Evolutionary conservation across 2,888 invertebrate genomes (phyloP), one percentile per base, ranked within the genome.

Genomic region (Spodoptera exigua): DNA sequence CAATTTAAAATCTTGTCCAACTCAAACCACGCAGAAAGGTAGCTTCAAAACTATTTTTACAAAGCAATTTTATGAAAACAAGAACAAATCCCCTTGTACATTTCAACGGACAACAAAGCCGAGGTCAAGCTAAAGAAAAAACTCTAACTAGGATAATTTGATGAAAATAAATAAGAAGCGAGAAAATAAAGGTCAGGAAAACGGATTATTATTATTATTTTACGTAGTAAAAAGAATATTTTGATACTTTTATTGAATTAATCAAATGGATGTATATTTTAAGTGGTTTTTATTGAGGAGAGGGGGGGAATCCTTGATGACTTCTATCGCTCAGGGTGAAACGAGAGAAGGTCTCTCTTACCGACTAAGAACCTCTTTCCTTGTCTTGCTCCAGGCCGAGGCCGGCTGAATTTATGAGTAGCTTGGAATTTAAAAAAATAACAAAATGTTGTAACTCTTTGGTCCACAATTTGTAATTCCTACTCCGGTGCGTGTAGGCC

Each of bases 91-190:
- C 47, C 14, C 13, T 48, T 64, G 35, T 16, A 60, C 17, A 37
- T 18, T 18, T 18, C 3, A 46, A 3, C 11, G 13, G 47, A n/a
- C 7, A 64, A 40, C 58, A 65, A 51, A 53, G 37, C 13, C 18
- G 66, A 44, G 61, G 61, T 48, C 35, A 60, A 21, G n/a, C 18
- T 12, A 45, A 66, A 66, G 47, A 58, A 58, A 41, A 37, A 41
- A 3, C 13, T 12, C 7, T 4, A 36, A 37, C 46, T 52, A 47
- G 37, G 47, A 35, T 9, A 44, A 53, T 67, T 53, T 44, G 32
- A 67, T 47, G 35, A 35, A 18, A 48, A 60, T 44, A 34, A 60
- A 66, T 48, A 60, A 12, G 7, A 35, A 66, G 39, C 34, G n/a
- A 34, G 27, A 60, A 11, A 9, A 32, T 12, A 41, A 11, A 18